These are phyloP conservation scores for Dinomys branickii DNA, from an alignment of 2,113 vertebrate genomes.

Conservation along the genomic window DNA sequence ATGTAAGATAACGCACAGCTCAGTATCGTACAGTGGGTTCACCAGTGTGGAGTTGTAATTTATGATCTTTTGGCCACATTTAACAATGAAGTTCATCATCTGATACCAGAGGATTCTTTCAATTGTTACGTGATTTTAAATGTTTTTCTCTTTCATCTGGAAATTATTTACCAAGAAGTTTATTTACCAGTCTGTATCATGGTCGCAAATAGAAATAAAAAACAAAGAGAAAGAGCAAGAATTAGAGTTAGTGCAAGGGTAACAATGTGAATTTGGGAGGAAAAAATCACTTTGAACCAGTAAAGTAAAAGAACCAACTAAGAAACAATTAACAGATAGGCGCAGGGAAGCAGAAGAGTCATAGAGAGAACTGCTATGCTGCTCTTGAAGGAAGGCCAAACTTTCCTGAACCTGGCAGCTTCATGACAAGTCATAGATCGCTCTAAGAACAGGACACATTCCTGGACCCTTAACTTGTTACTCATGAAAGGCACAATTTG, in stretches of 20 bases:
- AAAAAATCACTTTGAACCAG: background rate
- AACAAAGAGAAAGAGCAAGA: background rate
- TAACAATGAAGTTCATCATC: background rate
- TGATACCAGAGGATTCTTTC: background rate
- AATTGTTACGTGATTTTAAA: background rate
- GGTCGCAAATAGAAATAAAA: background rate
- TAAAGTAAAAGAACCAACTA: background rate
- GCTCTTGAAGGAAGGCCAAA: background rate
- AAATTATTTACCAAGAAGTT: background rate
- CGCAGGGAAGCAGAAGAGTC: background rate
- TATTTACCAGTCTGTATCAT: background rate
- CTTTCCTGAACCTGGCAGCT: background rate
- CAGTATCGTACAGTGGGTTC: background rate
- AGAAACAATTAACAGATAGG: background rate
- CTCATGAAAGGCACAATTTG: background rate
- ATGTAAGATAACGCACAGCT: background rate
- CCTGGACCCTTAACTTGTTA: background rate
- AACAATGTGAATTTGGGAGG: background rate
- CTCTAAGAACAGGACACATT: background rate
- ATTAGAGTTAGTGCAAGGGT: background rate
- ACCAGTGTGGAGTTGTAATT: background rate
- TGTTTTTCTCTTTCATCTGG: background rate
- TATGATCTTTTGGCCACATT: background rate
- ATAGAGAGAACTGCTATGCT: rapidly evolving
- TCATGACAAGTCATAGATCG: background rate